Percentiles rank a stretch among this genome's conserved stretches.
These are phyloP conservation scores for Glyphotaelius pellucidus DNA, from an alignment of 2,888 invertebrate genomes.

Conservation along the genomic window DNA sequence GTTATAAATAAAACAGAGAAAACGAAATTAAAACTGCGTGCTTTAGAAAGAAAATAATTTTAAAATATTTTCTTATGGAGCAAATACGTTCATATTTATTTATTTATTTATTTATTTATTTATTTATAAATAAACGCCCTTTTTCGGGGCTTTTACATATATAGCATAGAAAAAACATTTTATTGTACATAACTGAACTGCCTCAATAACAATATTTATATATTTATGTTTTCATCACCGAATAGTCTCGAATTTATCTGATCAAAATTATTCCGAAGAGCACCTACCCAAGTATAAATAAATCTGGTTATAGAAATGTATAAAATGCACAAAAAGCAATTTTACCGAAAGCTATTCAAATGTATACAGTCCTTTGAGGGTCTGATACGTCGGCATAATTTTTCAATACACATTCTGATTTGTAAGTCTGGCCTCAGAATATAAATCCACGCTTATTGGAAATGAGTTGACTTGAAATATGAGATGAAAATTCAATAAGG, in stretches of 20 bases:
- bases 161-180: too few species aligned
- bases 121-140: too few species aligned
- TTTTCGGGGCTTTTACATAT: too few species aligned
- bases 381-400: slow-evolving; percentile 32
- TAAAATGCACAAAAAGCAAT: slow-evolving; percentile 37
- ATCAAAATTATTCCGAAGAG: background rate
- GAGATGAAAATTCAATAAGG: background rate
- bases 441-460: slow-evolving; percentile 10
- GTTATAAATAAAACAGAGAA: too few species aligned
- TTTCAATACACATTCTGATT: slow-evolving; percentile 37
- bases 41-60: too few species aligned
- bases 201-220: too few species aligned
- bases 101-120: too few species aligned
- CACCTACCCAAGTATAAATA: background rate
- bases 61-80: background rate
- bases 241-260: background rate
- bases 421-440: slow-evolving; percentile 24
- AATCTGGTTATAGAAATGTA: background rate
- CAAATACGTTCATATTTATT: background rate
- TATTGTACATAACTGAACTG: too few species aligned
- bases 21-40: too few species aligned
- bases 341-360: slow-evolving; percentile 38
- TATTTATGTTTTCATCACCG: background rate
- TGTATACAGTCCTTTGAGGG: slow-evolving; percentile 42
- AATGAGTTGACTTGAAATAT: background rate